Evolutionary conservation across 2,888 invertebrate genomes (phyloP), one percentile per base, ranked within the genome.

Genomic region (Drosophila aldrichi): DNA sequence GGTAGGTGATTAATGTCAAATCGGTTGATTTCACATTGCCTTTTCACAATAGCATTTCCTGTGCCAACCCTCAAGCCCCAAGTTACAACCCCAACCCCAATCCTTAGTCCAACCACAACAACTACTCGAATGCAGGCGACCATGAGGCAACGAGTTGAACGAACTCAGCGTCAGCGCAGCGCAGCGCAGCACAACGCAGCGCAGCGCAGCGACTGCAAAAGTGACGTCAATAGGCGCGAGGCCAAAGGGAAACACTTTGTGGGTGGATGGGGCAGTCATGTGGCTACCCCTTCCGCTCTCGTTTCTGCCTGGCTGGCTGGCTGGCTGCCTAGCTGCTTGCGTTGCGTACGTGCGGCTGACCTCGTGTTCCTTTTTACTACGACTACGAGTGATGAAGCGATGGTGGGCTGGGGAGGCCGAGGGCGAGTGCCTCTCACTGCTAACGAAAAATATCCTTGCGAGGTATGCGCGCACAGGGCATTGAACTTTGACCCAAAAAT

Each of bases 171-270:
- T 10, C 55, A 22, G 44, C 20, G 44, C 7, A 20, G 20, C 14
- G 2, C 18, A 29, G 29, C 29, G 7, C 29, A 25, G 4, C 25
- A 29, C 29, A 29, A 29, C 7, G 29, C 29, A 29, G 29, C 29
- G 25, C 44, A 46, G 49, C 69, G 74, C 82, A 70, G 84, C 63
- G 56, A 73, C 90, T 89, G 88, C 89, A 84, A 59, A 77, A 79
- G 85, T 87, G 86, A 87, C 86, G 86, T 87, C 86, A 87, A 87
- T 90, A 81, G 81, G 90, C 89, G 76, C 86, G 89, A 89, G 90
- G 90, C 90, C 87, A 90, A 80, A 77, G 83, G 83, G 79, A 79
- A 74, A 56, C 46, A 49, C 54, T 54, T 70, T 18, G 46, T 69
- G 54, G 38, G 38, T n/a, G 36, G 54, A 25, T 40, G 52, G 22